Conservation (phyloP, 2,888 invertebrate species). For the Lymantria dispar region DNA sequence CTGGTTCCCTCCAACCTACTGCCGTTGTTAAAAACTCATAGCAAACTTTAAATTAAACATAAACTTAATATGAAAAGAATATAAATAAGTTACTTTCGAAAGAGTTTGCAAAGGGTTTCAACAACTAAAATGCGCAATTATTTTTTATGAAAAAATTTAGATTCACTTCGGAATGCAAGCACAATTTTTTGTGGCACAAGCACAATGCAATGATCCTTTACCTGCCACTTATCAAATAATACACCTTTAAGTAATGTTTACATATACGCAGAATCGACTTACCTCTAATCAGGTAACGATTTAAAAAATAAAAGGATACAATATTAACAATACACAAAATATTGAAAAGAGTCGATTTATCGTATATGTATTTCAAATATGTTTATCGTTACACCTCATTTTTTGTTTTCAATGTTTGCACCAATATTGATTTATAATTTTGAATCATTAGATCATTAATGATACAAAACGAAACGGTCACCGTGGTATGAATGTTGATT, state of each 20-base stretch:
- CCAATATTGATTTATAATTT: constrained; percentile 14
- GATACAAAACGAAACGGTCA: constrained; percentile 26
- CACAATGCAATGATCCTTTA: constrained; percentile 16
- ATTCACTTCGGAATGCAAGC: constrained; percentile 31
- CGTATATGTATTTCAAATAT: constrained; percentile 14
- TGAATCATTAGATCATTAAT: constrained; percentile 18
- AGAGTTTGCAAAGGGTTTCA: constrained; percentile 19
- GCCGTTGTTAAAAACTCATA: constrained; percentile 22
- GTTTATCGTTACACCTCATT: constrained; percentile 10
- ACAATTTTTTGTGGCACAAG: constrained; percentile 23
- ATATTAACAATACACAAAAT: background rate
- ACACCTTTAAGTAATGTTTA: background rate
- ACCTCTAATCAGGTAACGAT: background rate
- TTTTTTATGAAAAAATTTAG: constrained; percentile 15
- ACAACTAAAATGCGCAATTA: constrained; percentile 15
- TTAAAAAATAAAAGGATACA: background rate
- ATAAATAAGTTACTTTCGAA: background rate
- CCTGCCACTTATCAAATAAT: constrained; percentile 6
- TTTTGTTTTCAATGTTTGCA: constrained; percentile 27
- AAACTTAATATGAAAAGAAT: background rate
- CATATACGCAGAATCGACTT: constrained; percentile 26
- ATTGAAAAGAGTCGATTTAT: constrained; percentile 16
- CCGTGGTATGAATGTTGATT: constrained; percentile 21
- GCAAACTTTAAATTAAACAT: constrained; percentile 5
- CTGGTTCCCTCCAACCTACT: constrained; percentile 68